A percentile compares a stretch with the other conserved stretches of the same genome.
Evolutionary conservation across 2,113 vertebrate species (phyloP).

Genomic region (Antennarius striatus): DNA sequence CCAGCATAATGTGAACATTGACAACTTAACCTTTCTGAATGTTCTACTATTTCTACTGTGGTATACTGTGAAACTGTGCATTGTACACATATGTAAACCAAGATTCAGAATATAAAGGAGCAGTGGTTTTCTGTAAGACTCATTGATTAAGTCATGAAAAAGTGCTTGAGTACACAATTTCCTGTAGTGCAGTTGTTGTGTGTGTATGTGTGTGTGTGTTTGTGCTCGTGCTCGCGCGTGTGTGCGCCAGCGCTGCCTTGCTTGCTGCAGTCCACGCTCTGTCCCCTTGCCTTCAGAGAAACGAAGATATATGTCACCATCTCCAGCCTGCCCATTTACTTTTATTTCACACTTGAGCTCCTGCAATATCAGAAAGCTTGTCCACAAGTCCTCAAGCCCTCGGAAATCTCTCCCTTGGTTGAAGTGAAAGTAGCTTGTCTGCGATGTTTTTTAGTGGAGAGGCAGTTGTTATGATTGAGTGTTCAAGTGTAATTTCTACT

Average conservation of each 20-base stretch:
- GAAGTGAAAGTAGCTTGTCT: slow-evolving; percentile 58
- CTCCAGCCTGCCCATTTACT: slow-evolving; percentile 72
- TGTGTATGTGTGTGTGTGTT: slow-evolving; percentile 30
- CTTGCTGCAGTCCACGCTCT: slow-evolving; percentile 44
- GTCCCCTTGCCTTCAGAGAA: slow-evolving; percentile 70
- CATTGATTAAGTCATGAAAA: slow-evolving; percentile 61
- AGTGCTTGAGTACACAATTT: slow-evolving; percentile 63
- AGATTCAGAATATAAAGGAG: slow-evolving; percentile 28
- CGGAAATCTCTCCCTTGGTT: slow-evolving; percentile 68
- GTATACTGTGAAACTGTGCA: neutral
- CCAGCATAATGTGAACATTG: no score
- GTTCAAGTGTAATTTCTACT: slow-evolving; percentile 45
- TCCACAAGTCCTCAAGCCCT: slow-evolving; percentile 68
- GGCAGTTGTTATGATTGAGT: slow-evolving; percentile 55
- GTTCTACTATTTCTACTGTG: no score
- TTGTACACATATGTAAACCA: slow-evolving; percentile 28
- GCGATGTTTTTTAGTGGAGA: slow-evolving; percentile 54
- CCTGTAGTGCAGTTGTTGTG: slow-evolving; percentile 41
- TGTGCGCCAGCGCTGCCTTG: slow-evolving; percentile 15
- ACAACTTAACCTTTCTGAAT: no score
- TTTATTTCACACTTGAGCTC: slow-evolving; percentile 75
- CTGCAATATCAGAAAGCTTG: slow-evolving; percentile 66
- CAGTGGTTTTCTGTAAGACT: slow-evolving; percentile 32
- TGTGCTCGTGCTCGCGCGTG: slow-evolving; percentile 1
- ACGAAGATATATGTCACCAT: slow-evolving; percentile 73